Evolutionary conservation across 1,140 invertebrate species (phyloP).

Genomic region (Phymorhynchus buccinoides): DNA sequence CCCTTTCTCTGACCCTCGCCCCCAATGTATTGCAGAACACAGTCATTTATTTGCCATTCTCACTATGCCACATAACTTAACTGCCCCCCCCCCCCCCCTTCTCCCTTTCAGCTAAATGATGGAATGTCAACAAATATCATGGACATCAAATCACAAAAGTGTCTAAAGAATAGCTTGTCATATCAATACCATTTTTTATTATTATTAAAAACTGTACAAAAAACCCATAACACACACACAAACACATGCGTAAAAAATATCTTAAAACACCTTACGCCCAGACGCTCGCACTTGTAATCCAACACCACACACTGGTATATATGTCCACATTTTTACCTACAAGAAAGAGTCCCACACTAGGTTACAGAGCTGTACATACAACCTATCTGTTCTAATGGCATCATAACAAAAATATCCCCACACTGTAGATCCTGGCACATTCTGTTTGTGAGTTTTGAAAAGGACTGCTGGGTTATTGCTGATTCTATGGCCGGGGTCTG

Average conservation of each 20-base stretch:
- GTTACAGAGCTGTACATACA: not conserved
- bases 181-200: not conserved
- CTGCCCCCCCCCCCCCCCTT: not conserved
- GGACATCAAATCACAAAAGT: slow-evolving; percentile 2
- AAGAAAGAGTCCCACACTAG: not conserved
- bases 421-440: no score
- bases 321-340: not conserved
- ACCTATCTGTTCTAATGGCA: no score
- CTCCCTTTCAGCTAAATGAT: not conserved
- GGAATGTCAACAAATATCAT: not conserved
- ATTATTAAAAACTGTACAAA: not conserved
- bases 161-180: not conserved
- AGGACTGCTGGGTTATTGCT: no score
- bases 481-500: no score
- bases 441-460: no score
- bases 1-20: no score
- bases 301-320: not conserved
- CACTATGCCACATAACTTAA: not conserved
- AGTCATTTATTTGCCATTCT: not conserved
- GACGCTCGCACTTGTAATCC: not conserved
- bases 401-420: no score
- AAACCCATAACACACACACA: slow-evolving; percentile 20
- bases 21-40: not conserved
- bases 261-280: not conserved
- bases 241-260: slow-evolving; percentile 7